These are phyloP conservation scores for Ylistrum balloti DNA, from an alignment of 1,140 invertebrate species.

Conservation along the genomic window DNA sequence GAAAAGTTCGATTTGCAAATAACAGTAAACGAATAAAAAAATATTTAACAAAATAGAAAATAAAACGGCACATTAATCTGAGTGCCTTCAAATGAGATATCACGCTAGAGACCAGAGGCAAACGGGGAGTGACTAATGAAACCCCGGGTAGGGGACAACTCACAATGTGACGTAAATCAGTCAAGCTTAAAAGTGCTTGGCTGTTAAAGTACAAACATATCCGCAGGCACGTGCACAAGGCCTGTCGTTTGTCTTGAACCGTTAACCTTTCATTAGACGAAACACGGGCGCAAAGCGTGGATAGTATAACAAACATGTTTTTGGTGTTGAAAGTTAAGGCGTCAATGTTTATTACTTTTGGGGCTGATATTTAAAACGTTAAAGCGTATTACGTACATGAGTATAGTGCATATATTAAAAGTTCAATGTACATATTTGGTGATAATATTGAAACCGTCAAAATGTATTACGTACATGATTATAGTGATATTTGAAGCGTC, in stretches of 20 bases:
- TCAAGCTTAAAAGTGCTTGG: not conserved
- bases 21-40: too few relatives aligned
- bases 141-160: not conserved
- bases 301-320: too few relatives aligned
- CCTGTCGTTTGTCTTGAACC: not conserved
- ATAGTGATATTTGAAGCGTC: too few relatives aligned
- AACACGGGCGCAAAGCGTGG: not conserved
- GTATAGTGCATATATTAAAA: too few relatives aligned
- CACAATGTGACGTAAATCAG: constrained; percentile 8
- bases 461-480: too few relatives aligned
- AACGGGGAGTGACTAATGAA: not conserved
- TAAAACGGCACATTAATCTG: not conserved
- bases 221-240: not conserved
- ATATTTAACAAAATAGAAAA: not conserved
- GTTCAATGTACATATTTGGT: too few relatives aligned
- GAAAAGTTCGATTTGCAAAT: too few relatives aligned
- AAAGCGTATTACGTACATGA: too few relatives aligned
- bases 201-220: not conserved
- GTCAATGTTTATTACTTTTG: too few relatives aligned
- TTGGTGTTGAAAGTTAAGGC: too few relatives aligned
- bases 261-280: not conserved
- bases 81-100: not conserved
- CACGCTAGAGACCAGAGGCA: not conserved
- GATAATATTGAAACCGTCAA: too few relatives aligned
- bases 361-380: too few relatives aligned